These are phyloP conservation scores for Eurytoma adleriae DNA, from an alignment of 2,888 invertebrate genomes.

Conservation along the genomic window DNA sequence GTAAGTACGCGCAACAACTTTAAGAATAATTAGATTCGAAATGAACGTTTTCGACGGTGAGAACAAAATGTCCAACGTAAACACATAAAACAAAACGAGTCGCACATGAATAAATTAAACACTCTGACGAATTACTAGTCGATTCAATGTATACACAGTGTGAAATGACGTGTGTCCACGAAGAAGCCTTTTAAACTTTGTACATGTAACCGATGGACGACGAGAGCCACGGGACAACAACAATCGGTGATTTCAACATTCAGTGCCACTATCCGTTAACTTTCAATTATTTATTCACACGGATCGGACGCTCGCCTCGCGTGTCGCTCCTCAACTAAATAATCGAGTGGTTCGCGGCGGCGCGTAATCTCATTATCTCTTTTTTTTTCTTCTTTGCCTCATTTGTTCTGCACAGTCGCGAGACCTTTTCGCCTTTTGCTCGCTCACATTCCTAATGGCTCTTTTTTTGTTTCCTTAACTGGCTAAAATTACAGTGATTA, in stretches of 20 bases:
- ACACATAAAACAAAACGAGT: too few relatives aligned
- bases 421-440: conserved; percentile 58
- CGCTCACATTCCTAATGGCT: conserved; percentile 64
- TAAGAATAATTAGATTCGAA: too few relatives aligned
- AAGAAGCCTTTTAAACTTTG: conserved; percentile 47
- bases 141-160: conserved; percentile 3
- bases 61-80: too few relatives aligned
- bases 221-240: conserved; percentile 65
- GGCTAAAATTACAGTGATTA: conserved; percentile 69
- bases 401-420: conserved; percentile 44
- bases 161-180: conserved; percentile 36
- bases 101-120: too few relatives aligned
- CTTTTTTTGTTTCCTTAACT: conserved; percentile 30
- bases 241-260: conserved; percentile 69
- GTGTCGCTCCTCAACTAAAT: conserved; percentile 40
- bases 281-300: conserved; percentile 69
- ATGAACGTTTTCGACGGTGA: too few relatives aligned
- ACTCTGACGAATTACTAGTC: neutral
- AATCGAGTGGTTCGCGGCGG: conserved; percentile 15
- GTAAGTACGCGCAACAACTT: too few relatives aligned
- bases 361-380: conserved; percentile 7
- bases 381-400: conserved; percentile 9
- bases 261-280: conserved; percentile 68
- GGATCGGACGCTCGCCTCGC: conserved; percentile 53
- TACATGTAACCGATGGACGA: conserved; percentile 44